Base-by-base conservation (phyloP, 2,797 vertebrate species). In the Gobio occitaniae region DNA sequence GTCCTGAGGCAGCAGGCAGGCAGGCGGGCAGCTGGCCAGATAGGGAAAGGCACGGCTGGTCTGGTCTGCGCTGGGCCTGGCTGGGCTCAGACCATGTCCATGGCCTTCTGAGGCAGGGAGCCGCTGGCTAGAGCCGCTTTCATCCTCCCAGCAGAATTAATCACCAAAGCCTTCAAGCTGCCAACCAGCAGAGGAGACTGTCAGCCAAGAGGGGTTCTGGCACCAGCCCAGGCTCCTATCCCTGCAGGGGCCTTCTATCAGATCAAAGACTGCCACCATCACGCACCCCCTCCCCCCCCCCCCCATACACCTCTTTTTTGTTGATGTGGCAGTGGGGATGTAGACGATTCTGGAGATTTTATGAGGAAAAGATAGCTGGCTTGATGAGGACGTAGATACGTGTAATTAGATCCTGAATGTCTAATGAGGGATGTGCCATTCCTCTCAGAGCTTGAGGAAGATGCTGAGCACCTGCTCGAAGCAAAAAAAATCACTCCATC, bases 111-210 rank as follows among this genome's bases (percentile, higher is more conserved):
- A 47, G 78, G 48, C 74, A 71, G 74, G 72, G 86, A 82, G 84
- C 84, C 66, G 84, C 79, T 88, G 86, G 87, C 89, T 84, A 78
- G 80, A 85, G 84, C 79, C 66, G 84, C 93, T 95, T 96, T 96
- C 92, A 95, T 95, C 95, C 92, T 94, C 93, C 90, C 93, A 92
- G 92, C 92, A 94, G 95, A 95, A 95, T 95, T 95, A 95, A 95
- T 95, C 95, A 96, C 94, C 94, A 93, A 95, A 95, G 94, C 90
- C 89, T 89, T 89, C 89, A 89, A 89, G 88, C 90, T 90, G 90
- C 90, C 88, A 89, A 87, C 89, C 86, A 89, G 87, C 87, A 90
- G 86, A 88, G 84, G 85, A 90, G 85, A 87, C 84, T 85, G 85
- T 89, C 88, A 91, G 91, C 87, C 89, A 83, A 90, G 86, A 90